phyloP scores from a whole-genome alignment of 2,888 invertebrate species.

The Camptogramma bilineatum region DNA sequence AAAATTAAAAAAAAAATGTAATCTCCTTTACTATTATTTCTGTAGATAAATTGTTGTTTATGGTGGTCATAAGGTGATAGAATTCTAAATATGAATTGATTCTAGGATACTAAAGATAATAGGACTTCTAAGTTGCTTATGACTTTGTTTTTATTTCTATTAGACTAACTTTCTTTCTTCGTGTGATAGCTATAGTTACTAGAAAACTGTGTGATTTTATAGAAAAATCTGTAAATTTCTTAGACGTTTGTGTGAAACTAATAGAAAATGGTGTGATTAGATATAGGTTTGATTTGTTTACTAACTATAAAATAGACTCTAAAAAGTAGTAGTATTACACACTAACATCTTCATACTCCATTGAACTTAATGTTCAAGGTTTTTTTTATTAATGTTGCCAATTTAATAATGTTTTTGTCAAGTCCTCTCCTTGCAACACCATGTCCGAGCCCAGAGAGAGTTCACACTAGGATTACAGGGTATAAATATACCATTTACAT shows the following conservation, averaged over 20 bases:
- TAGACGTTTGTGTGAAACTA: conserved; percentile 17
- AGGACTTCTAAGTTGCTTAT: too few species aligned
- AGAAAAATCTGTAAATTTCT: conserved; percentile 10
- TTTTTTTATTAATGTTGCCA: conserved; percentile 3
- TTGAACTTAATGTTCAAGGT: not conserved
- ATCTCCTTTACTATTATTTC: too few species aligned
- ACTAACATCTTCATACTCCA: not conserved
- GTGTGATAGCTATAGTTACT: conserved; percentile 13
- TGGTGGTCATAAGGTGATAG: too few species aligned
- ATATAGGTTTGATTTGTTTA: not conserved
- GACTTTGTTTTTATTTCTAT: not conserved
- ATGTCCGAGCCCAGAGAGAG: conserved; percentile 48
- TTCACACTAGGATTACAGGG: conserved; percentile 54
- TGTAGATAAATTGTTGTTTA: too few species aligned
- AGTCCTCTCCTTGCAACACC: conserved; percentile 43
- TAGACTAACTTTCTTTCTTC: not conserved
- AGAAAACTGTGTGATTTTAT: not conserved
- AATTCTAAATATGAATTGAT: too few species aligned
- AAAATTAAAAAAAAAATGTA: too few species aligned
- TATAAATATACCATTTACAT: conserved; percentile 58
- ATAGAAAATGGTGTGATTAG: conserved; percentile 11
- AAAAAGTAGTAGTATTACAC: not conserved
- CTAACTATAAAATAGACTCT: not conserved
- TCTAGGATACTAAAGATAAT: too few species aligned
- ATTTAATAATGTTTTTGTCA: conserved; percentile 28